These are phyloP conservation scores for Stichodactyla mertensii DNA, from an alignment of 64 coral and sea anemone species.

Conservation along the genomic window DNA sequence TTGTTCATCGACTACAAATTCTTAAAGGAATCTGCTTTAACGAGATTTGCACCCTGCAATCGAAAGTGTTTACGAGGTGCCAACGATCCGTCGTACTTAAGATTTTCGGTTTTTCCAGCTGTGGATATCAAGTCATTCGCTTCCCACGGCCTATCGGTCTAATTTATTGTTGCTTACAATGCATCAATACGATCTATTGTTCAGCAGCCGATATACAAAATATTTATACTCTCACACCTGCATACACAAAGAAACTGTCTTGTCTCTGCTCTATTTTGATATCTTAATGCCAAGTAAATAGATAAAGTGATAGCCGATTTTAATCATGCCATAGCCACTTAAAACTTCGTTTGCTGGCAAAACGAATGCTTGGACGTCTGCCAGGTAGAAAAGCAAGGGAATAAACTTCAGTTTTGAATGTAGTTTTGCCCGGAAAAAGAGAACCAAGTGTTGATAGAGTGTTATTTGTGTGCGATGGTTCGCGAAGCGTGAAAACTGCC, in stretches of 20 bases:
- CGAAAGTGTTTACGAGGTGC: background rate
- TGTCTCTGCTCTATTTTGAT: background rate
- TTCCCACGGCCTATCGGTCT: conserved; percentile 1
- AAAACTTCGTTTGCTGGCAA: background rate
- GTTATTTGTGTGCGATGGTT: background rate
- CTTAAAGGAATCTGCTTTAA: background rate
- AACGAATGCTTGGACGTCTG: background rate
- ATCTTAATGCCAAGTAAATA: background rate
- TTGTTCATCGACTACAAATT: background rate
- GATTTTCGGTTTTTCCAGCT: background rate
- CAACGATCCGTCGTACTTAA: background rate
- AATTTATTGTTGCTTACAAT: background rate
- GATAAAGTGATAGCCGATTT: background rate
- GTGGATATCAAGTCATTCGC: background rate
- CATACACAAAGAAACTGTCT: conserved; percentile 18
- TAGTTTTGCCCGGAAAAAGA: background rate
- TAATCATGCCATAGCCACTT: background rate
- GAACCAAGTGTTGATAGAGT: background rate
- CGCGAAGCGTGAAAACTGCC: background rate
- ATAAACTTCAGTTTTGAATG: background rate
- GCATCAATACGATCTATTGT: conserved; percentile 1
- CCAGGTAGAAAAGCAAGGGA: background rate
- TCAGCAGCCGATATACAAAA: conserved; percentile 13
- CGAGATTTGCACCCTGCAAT: background rate
- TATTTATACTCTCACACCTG: conserved; percentile 9